Percentiles rank a stretch among this genome's conserved stretches.
Evolutionary conservation across 2,888 invertebrate species (phyloP).

Genomic region (Amphipyra tragopoginis): DNA sequence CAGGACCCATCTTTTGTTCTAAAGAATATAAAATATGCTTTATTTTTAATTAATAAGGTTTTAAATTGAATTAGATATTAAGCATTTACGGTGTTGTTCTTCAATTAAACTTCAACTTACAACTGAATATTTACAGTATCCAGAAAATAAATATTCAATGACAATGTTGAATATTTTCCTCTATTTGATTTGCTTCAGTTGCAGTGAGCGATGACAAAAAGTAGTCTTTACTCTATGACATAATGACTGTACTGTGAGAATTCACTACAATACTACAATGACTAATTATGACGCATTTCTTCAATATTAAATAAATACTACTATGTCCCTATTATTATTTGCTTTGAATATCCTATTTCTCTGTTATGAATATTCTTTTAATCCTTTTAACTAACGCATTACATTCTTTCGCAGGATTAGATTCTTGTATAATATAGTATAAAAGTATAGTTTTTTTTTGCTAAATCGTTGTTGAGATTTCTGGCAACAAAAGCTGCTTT

Average conservation of each 20-base stretch:
- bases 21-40: too few relatives aligned
- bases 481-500: too few relatives aligned
- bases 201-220: slow-evolving; percentile 27
- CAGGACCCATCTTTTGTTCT: too few relatives aligned
- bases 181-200: slow-evolving; percentile 19
- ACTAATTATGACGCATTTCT: slow-evolving; percentile 49
- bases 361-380: too few relatives aligned
- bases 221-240: slow-evolving; percentile 28
- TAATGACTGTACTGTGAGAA: slow-evolving; percentile 51
- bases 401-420: too few relatives aligned
- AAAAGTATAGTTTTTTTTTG: too few relatives aligned
- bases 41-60: too few relatives aligned
- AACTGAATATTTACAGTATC: not conserved
- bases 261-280: slow-evolving; percentile 34
- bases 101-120: not conserved
- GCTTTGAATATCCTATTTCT: slow-evolving; percentile 7
- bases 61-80: too few relatives aligned
- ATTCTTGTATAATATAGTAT: too few relatives aligned
- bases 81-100: too few relatives aligned
- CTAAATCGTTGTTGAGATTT: too few relatives aligned
- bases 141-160: slow-evolving; percentile 7
- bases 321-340: slow-evolving; percentile 20
- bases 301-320: slow-evolving; percentile 25
- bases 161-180: slow-evolving; percentile 15
- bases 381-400: too few relatives aligned